Conservation (phyloP, 1,140 invertebrate species). For the Melitaea cinxia region DNA sequence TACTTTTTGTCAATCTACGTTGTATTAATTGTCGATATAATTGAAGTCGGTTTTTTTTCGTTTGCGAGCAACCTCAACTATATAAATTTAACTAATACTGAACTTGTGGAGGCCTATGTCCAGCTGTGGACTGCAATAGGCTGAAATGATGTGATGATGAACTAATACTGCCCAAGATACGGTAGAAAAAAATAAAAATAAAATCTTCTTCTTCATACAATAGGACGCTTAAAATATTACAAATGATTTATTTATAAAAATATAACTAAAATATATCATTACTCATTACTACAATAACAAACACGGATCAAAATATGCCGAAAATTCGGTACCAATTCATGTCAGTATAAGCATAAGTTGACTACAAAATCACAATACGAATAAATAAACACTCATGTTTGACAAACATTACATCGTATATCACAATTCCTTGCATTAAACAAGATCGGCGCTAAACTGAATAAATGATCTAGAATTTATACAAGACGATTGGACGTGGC, state of each 20-base stretch:
- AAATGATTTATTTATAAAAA: neutral
- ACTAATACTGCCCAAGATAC: no score
- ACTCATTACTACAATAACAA: neutral
- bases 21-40: no score
- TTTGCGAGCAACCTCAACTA: no score
- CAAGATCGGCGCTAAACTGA: slow-evolving; percentile 17
- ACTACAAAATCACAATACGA: neutral
- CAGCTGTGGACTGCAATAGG: no score
- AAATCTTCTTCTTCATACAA: no score
- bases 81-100: no score
- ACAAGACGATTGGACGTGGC: slow-evolving; percentile 23
- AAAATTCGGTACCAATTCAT: neutral
- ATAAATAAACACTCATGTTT: slow-evolving; percentile 4
- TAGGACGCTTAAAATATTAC: no score
- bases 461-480: slow-evolving; percentile 36
- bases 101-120: no score
- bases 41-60: no score
- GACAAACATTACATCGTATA: slow-evolving; percentile 8
- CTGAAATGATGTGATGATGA: no score
- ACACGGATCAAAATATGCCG: neutral
- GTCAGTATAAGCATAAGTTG: neutral
- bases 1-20: no score
- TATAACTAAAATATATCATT: neutral
- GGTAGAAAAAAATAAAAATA: no score
- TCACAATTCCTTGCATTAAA: slow-evolving; percentile 18